Evolutionary conservation across 1,140 invertebrate species (phyloP).

Genomic region (Intoshia linei): DNA sequence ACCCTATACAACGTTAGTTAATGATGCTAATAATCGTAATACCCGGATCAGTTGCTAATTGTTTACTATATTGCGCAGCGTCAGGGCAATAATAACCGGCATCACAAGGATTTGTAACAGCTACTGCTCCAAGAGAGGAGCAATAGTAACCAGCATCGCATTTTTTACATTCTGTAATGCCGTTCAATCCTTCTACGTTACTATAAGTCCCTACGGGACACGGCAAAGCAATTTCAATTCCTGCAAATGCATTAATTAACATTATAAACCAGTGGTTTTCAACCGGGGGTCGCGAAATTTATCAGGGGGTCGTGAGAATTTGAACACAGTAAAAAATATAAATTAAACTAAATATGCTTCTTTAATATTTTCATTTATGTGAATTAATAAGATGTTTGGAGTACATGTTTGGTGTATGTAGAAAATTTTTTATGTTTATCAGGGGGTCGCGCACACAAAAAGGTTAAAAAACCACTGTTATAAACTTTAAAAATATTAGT

Average conservation of each 20-base stretch:
- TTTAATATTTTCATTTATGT: not conserved
- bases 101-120: conserved; percentile 13
- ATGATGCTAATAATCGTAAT: not conserved
- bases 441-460: too few relatives aligned
- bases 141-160: conserved; percentile 18
- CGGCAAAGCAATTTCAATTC: conserved; percentile 10
- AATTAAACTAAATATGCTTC: not conserved
- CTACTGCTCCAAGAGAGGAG: conserved; percentile 13
- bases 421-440: not conserved
- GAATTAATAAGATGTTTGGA: too few relatives aligned
- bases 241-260: too few relatives aligned
- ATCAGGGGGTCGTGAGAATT: too few relatives aligned
- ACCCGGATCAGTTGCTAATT: conserved; percentile 13
- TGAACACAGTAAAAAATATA: not conserved
- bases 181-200: conserved; percentile 14
- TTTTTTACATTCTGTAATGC: conserved; percentile 14
- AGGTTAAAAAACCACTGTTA: too few relatives aligned
- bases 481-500: not conserved
- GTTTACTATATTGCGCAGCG: conserved; percentile 10
- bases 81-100: conserved; percentile 16
- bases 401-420: not conserved
- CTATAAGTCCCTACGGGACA: conserved; percentile 18
- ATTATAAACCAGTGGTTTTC: too few relatives aligned
- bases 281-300: too few relatives aligned
- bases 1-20: conserved; percentile 9